phyloP scores from a whole-genome alignment of 2,888 invertebrate species.

The Brachynemurus nebulosus region DNA sequence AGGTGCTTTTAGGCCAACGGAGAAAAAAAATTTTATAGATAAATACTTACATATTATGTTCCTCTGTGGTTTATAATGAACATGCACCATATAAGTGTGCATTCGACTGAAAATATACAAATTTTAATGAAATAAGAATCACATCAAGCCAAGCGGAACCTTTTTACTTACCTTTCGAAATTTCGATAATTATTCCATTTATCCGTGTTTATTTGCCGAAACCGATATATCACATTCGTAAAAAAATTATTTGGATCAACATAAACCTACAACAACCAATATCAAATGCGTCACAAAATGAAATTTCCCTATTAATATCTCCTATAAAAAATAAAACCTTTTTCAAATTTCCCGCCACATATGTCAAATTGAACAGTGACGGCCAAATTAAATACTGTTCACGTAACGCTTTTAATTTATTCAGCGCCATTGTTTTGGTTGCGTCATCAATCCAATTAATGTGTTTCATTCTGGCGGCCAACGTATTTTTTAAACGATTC shows the following conservation, averaged over 20 bases:
- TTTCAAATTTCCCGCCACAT: slow-evolving; percentile 17
- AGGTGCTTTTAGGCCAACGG: too few species aligned
- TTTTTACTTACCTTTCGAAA: slow-evolving; percentile 14
- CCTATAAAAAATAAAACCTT: slow-evolving; percentile 17
- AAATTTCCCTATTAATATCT: neutral
- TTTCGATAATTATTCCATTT: neutral
- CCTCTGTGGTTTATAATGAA: slow-evolving; percentile 35
- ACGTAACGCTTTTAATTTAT: slow-evolving; percentile 29
- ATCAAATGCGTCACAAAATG: neutral
- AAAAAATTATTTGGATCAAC: slow-evolving; percentile 32
- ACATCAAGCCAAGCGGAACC: neutral
- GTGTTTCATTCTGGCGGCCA: slow-evolving; percentile 29
- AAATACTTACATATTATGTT: slow-evolving; percentile 33
- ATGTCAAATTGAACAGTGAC: slow-evolving; percentile 20
- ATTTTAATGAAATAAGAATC: neutral
- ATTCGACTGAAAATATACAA: slow-evolving; percentile 26
- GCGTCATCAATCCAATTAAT: slow-evolving; percentile 33
- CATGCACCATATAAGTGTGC: slow-evolving; percentile 35
- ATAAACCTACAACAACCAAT: slow-evolving; percentile 22
- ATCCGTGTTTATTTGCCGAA: slow-evolving; percentile 23
- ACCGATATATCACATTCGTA: slow-evolving; percentile 29
- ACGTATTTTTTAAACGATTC: slow-evolving; percentile 29
- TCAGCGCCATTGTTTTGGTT: slow-evolving; percentile 30
- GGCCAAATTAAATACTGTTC: slow-evolving; percentile 34
- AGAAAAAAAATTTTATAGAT: neutral